phyloP scores from a whole-genome alignment of 2,113 vertebrate species.

The Penelope pileata region DNA sequence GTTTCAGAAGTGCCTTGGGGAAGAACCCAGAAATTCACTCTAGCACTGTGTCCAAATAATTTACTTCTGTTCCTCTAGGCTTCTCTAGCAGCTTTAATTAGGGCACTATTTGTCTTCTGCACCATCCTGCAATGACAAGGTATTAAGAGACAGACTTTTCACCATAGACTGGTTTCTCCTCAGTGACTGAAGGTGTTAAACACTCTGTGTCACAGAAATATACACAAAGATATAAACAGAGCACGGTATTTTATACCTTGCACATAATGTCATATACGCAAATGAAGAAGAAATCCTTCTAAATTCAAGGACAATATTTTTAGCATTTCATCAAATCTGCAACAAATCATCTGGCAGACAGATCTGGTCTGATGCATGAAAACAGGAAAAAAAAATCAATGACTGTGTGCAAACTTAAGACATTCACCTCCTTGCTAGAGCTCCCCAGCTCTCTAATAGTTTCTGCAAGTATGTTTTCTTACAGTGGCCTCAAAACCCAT shows the following conservation, averaged over 20 bases:
- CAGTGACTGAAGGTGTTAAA: neutral
- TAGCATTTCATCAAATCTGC: neutral
- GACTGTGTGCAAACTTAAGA: constrained; percentile 1
- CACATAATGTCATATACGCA: neutral
- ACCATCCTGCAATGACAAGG: neutral
- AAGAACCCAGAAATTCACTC: constrained; percentile 15
- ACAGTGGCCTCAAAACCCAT: constrained; percentile 56
- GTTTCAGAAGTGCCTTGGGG: neutral
- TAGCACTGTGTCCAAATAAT: neutral
- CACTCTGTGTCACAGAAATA: neutral
- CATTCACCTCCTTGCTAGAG: constrained; percentile 21
- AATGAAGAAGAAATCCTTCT: neutral
- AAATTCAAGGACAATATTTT: neutral
- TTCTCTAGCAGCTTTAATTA: constrained; percentile 25
- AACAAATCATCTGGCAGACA: constrained; percentile 28
- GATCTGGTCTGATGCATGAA: neutral
- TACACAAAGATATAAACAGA: neutral
- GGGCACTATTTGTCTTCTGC: neutral
- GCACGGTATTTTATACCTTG: neutral
- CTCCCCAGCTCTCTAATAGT: constrained; percentile 18
- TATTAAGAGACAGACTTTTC: neutral
- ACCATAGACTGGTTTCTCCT: neutral
- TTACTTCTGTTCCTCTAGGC: neutral
- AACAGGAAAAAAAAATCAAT: constrained; percentile 22
- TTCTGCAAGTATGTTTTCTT: constrained; percentile 48